Conservation (phyloP, 2,888 invertebrate species). For the Ophion obscuratus region DNA sequence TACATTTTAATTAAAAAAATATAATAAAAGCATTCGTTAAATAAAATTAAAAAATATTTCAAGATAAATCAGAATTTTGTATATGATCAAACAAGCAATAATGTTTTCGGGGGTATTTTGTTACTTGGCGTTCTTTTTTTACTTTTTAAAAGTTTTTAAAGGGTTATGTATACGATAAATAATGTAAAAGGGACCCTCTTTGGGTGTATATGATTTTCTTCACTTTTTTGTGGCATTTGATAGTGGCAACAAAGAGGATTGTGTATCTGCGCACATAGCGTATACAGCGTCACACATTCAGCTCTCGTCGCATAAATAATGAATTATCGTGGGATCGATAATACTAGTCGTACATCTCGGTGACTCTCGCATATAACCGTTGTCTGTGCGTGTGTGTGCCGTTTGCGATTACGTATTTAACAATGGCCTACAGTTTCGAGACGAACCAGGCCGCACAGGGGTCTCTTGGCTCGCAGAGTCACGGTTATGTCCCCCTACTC, state of each 20-base stretch:
- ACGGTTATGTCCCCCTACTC: conserved; percentile 12
- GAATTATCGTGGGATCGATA: conserved; percentile 78
- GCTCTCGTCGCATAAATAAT: conserved; percentile 77
- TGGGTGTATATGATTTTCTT: too few relatives aligned
- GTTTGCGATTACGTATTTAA: conserved; percentile 71
- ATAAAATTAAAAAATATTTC: too few relatives aligned
- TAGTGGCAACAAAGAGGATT: background rate
- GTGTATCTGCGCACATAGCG: background rate
- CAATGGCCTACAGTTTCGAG: conserved; percentile 70
- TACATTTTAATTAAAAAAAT: too few relatives aligned
- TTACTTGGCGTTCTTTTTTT: too few relatives aligned
- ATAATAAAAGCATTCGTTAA: too few relatives aligned
- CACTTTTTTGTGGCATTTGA: background rate
- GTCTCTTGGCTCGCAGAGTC: conserved; percentile 40
- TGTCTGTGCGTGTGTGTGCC: conserved; percentile 41
- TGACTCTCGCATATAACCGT: conserved; percentile 34
- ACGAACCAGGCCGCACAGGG: conserved; percentile 53
- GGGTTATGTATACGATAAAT: too few relatives aligned
- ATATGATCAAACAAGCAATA: too few relatives aligned
- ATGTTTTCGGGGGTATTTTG: too few relatives aligned
- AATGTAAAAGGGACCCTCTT: too few relatives aligned
- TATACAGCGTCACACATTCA: conserved; percentile 43
- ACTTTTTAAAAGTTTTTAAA: too few relatives aligned
- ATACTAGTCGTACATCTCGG: conserved; percentile 74
- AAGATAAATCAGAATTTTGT: too few relatives aligned